These are phyloP conservation scores for Thalassarche chlororhynchos DNA, from an alignment of 2,113 vertebrate genomes.

Conservation along the genomic window DNA sequence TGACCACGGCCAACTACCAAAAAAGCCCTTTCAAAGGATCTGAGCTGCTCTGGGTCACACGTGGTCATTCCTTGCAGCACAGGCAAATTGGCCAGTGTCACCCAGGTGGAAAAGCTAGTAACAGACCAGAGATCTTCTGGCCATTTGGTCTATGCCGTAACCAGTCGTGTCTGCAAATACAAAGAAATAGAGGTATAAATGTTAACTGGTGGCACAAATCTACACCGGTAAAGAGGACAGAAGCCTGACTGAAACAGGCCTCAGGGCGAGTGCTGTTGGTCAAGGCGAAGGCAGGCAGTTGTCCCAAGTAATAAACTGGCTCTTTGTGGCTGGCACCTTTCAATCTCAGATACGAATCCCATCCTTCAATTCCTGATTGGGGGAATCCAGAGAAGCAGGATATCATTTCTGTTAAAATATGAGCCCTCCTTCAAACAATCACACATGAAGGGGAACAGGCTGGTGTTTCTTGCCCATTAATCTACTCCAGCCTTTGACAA, in stretches of 20 bases:
- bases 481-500: conserved; percentile 62
- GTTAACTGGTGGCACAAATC: not conserved
- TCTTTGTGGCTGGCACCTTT: conserved; percentile 16
- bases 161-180: not conserved
- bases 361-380: conserved; percentile 49
- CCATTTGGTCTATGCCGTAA: not conserved
- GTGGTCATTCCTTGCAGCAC: not conserved
- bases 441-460: conserved; percentile 27
- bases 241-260: not conserved
- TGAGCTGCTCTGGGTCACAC: not conserved
- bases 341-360: conserved; percentile 6
- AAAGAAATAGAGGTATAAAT: not conserved
- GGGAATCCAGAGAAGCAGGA: conserved; percentile 25
- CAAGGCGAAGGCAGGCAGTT: not conserved
- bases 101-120: not conserved
- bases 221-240: not conserved
- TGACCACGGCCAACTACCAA: not conserved
- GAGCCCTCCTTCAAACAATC: conserved; percentile 47
- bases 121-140: not conserved
- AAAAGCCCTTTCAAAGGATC: not conserved
- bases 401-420: conserved; percentile 47
- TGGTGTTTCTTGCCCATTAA: conserved; percentile 57
- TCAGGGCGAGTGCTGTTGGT: not conserved
- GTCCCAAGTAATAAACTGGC: not conserved
- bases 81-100: not conserved